Evolutionary conservation across 2,113 vertebrate species (phyloP).

Genomic region (Neoarius graeffei): DNA sequence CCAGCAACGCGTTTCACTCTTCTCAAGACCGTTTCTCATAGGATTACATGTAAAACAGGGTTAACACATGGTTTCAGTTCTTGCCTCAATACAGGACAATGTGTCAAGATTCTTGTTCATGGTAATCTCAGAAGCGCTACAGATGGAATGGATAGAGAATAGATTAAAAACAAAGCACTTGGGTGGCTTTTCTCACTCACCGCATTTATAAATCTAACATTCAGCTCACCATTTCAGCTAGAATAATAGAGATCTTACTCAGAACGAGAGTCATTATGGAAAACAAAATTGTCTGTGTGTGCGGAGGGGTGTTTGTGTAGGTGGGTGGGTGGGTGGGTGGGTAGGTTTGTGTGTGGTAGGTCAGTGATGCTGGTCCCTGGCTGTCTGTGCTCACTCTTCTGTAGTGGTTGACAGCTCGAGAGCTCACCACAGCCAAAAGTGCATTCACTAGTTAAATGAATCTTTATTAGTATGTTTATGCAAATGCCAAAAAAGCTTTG

Average conservation of each 20-base stretch:
- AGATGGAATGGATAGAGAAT: not conserved
- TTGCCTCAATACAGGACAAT: not conserved
- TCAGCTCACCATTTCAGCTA: not conserved
- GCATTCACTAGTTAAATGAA: slow-evolving; percentile 16
- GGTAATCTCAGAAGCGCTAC: not conserved
- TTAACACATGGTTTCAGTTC: not conserved
- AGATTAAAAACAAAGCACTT: not conserved
- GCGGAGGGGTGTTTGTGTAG: not conserved
- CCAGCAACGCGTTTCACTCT: not conserved
- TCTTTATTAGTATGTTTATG: slow-evolving; percentile 20
- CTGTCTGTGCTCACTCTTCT: slow-evolving; percentile 90
- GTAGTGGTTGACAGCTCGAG: slow-evolving; percentile 91
- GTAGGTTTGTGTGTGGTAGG: slow-evolving; percentile 17
- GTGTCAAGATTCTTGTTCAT: not conserved
- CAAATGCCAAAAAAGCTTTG: slow-evolving; percentile 4
- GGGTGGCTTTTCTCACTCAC: not conserved
- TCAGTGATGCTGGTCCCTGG: slow-evolving; percentile 76
- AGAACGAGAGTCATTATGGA: not conserved
- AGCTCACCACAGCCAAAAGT: slow-evolving; percentile 75
- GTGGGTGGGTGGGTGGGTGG: slow-evolving; percentile 6
- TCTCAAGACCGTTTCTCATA: not conserved
- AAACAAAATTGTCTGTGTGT: not conserved
- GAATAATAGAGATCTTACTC: not conserved
- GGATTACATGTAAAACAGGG: not conserved
- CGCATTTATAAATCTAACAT: not conserved